Evolutionary conservation across 2,113 vertebrate species (phyloP), one percentile per base, ranked within the genome.

Genomic region (Pedetes capensis): DNA sequence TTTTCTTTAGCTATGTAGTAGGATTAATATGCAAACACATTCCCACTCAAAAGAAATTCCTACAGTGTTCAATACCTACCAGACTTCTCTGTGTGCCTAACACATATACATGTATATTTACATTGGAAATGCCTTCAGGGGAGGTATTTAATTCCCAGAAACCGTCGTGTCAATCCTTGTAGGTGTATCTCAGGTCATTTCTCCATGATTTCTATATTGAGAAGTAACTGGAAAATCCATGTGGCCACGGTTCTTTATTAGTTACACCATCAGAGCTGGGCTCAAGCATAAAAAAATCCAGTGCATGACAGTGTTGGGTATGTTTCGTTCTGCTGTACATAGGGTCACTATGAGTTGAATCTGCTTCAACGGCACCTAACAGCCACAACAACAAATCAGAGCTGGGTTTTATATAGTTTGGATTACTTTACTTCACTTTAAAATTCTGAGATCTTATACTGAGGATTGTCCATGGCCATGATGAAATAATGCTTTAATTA

Each of bases 381-480:
- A n/a, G n/a, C n/a, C n/a, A n/a, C n/a, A n/a, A n/a, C n/a, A n/a
- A n/a, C n/a, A n/a, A n/a, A n/a, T n/a, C n/a, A n/a, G n/a, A n/a
- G n/a, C n/a, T n/a, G n/a, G n/a, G n/a, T 74, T 86, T 75, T 95
- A 85, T 79, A 81, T 14, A 64, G 14, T 80, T 91, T 57, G 27
- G 8, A 66, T 44, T 93, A 91, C 9, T 66, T 89, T 47, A 71
- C 85, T 91, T 92, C 44, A 66, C 61, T 89, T 95, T 85, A 37
- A 94, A 95, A 87, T 51, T 75, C 10, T 91, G 53, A 89, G 37
- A 23, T 87, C 63, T 89, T 75, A 78, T 23, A 89, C 75, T 84
- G 22, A 74, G 20, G 6, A 14, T 17, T 90, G 23, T 72, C 69
- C 20, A 13, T 74, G 68, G 32, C 44, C 37, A 72, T 42, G 17